Conservation (phyloP, 2,888 invertebrate species). For the Lasioglossum pauxillum region DNA sequence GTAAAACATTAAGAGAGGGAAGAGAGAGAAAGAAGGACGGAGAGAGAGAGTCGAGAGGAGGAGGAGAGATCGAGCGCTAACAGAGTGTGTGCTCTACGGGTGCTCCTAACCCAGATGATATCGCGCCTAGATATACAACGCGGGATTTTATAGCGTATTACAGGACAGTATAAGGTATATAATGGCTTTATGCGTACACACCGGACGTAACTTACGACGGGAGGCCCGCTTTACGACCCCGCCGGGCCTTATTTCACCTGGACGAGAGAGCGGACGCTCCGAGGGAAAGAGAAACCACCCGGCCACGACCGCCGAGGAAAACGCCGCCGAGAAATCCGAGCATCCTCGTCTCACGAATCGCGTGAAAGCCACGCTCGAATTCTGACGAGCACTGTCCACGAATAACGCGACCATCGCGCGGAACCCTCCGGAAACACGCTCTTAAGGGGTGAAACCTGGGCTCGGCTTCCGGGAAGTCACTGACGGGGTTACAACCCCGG, state of each 20-base stretch:
- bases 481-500: too few species aligned
- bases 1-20: background rate
- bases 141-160: slow-evolving; percentile 81
- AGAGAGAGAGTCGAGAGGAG: too few species aligned
- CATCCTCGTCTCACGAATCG: slow-evolving; percentile 33
- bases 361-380: slow-evolving; percentile 20
- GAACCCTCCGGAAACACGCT: slow-evolving; percentile 41
- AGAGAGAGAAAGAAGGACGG: background rate
- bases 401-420: slow-evolving; percentile 16
- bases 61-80: slow-evolving; percentile 19
- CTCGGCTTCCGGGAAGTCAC: too few species aligned
- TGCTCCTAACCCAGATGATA: slow-evolving; percentile 82
- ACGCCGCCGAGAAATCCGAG: slow-evolving; percentile 48
- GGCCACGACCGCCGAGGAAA: slow-evolving; percentile 19
- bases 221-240: slow-evolving; percentile 76
- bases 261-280: slow-evolving; percentile 42
- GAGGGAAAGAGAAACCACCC: slow-evolving; percentile 20
- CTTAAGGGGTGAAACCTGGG: slow-evolving; percentile 13
- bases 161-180: slow-evolving; percentile 79
- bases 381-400: slow-evolving; percentile 40
- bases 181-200: slow-evolving; percentile 79
- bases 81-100: slow-evolving; percentile 67
- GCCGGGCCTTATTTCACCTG: slow-evolving; percentile 75
- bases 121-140: slow-evolving; percentile 81
- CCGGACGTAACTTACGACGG: slow-evolving; percentile 76